Conservation (phyloP, 1,140 invertebrate genomes). For the Telenomus remus region DNA sequence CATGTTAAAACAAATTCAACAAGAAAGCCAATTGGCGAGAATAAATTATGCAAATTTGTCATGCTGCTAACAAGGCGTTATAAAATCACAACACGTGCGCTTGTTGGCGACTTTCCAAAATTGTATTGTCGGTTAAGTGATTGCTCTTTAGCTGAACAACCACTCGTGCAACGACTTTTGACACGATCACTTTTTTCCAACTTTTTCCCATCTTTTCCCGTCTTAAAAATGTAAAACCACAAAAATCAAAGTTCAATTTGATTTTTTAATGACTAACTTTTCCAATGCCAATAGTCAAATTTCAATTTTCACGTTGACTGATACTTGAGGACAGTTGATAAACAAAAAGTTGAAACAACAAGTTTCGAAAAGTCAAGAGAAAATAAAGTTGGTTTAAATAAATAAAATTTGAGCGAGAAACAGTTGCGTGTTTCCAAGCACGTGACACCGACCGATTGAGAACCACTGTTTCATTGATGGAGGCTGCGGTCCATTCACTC, state of each 20-base stretch:
- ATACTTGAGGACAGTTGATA: no score
- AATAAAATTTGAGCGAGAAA: neutral
- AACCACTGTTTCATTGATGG: conserved; percentile 72
- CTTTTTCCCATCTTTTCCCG: no score
- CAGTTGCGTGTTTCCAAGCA: conserved; percentile 16
- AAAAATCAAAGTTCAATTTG: no score
- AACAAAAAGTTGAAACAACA: no score
- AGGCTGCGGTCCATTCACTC: conserved; percentile 65
- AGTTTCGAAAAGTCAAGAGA: no score
- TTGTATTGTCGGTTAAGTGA: conserved; percentile 27
- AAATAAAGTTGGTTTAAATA: neutral
- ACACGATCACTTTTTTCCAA: no score
- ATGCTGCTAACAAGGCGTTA: no score
- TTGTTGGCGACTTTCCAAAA: conserved; percentile 40
- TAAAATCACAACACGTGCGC: conserved; percentile 17
- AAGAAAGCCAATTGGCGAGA: conserved; percentile 6
- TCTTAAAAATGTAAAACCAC: no score
- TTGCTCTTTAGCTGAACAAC: conserved; percentile 1
- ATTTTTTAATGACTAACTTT: no score
- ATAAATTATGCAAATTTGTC: conserved; percentile 31
- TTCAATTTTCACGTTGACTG: no score
- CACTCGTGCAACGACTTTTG: no score
- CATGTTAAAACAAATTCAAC: neutral
- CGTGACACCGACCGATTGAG: conserved; percentile 58
- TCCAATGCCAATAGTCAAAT: no score